A percentile compares a stretch with the other conserved stretches of the same genome.
These are phyloP conservation scores for Calycopis cecrops DNA, from an alignment of 1,140 invertebrate genomes.

Conservation along the genomic window DNA sequence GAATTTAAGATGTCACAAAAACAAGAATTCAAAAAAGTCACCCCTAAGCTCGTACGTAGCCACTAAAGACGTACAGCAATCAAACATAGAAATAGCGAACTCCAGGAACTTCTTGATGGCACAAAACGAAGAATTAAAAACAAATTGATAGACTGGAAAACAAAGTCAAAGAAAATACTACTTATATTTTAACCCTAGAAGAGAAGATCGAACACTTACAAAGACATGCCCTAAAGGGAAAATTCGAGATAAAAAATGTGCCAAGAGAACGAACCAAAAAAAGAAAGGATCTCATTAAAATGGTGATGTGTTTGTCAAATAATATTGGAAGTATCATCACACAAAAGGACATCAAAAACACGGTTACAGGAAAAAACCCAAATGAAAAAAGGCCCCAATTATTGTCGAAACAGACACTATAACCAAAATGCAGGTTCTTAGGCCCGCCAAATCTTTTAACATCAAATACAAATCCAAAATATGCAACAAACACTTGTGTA, in stretches of 20 bases:
- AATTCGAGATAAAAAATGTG: constrained; percentile 14
- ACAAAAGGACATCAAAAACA: constrained; percentile 11
- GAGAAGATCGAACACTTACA: constrained; percentile 12
- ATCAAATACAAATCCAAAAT: background rate
- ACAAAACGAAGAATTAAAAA: constrained; percentile 10
- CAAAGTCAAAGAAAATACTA: constrained; percentile 1
- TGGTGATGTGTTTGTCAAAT: background rate
- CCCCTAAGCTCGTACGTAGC: too few species aligned
- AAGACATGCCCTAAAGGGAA: background rate
- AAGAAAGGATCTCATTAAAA: background rate
- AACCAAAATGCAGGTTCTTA: background rate
- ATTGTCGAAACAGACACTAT: constrained; percentile 4
- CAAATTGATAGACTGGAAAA: background rate
- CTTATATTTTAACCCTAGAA: background rate
- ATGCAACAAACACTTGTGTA: background rate
- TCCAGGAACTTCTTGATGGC: background rate
- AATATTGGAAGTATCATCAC: background rate
- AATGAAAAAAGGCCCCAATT: background rate
- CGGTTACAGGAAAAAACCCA: too few species aligned
- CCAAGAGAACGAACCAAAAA: background rate
- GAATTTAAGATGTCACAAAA: background rate
- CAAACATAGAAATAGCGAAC: background rate
- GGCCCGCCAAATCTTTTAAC: constrained; percentile 5
- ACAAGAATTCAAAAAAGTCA: background rate
- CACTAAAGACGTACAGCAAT: background rate